Evolutionary conservation across 2,113 vertebrate genomes (phyloP).

Genomic region (Dasyurus viverrinus): DNA sequence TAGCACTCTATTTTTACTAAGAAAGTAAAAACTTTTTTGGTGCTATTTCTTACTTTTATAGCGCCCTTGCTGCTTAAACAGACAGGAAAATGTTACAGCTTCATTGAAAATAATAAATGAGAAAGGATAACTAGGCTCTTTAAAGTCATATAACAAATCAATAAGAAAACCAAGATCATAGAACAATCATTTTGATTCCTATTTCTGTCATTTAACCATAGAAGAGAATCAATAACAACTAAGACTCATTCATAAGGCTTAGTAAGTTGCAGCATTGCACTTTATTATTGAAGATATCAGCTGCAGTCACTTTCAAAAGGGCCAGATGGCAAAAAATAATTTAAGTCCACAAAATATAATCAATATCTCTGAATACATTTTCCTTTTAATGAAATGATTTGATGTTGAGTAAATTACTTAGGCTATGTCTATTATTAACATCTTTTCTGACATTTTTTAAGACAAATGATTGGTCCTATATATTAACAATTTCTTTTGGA

Average conservation of each 20-base stretch:
- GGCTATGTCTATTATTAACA: not conserved
- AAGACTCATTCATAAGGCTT: not conserved
- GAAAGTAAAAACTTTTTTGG: constrained; percentile 21
- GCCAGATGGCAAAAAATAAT: not conserved
- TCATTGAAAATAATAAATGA: constrained; percentile 29
- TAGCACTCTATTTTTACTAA: constrained; percentile 1
- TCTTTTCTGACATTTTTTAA: not conserved
- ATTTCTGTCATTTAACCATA: not conserved
- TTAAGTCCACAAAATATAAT: constrained; percentile 1
- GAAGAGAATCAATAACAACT: not conserved
- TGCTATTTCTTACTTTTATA: constrained; percentile 30
- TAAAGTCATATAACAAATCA: constrained; percentile 7
- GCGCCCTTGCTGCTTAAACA: constrained; percentile 26
- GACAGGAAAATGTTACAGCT: not conserved
- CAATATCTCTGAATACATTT: not conserved
- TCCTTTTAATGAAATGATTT: not conserved
- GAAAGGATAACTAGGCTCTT: not conserved
- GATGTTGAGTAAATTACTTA: not conserved
- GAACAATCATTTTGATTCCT: constrained; percentile 6
- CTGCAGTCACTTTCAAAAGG: constrained; percentile 11
- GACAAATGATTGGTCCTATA: not conserved
- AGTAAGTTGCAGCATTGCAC: not conserved
- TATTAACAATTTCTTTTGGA: not conserved
- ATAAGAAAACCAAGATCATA: not conserved
- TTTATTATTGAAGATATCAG: not conserved